Conservation (phyloP, 2,113 vertebrate genomes). For the Ctenodactylus gundi region DNA sequence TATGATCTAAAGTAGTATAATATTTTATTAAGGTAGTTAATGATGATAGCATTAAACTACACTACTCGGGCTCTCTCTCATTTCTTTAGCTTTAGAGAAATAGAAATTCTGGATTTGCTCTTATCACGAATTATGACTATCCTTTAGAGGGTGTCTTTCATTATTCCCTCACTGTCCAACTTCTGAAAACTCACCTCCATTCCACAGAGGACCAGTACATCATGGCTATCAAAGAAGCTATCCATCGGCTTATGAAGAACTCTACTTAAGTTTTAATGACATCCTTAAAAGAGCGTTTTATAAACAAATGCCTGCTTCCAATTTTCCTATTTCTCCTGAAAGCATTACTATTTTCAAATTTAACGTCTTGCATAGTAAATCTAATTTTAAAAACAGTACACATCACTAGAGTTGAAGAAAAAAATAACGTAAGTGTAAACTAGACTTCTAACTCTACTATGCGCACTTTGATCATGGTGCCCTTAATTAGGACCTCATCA, state of each 20-base stretch:
- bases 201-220: neutral
- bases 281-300: conserved; percentile 3
- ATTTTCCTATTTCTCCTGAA: neutral
- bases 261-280: neutral
- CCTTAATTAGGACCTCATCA: neutral
- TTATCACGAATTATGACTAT: neutral
- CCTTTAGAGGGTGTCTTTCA: neutral
- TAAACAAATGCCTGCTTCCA: neutral
- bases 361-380: neutral
- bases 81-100: neutral
- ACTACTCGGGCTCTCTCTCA: neutral
- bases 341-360: neutral
- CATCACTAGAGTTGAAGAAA: neutral
- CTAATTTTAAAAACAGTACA: neutral
- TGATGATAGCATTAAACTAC: neutral
- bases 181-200: neutral
- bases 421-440: neutral
- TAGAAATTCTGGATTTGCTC: neutral
- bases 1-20: neutral
- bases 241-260: neutral
- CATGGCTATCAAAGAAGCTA: neutral
- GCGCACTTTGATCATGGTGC: neutral
- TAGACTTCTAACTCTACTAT: neutral
- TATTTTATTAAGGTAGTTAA: neutral
- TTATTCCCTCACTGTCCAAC: neutral